Percentiles rank a stretch among this genome's conserved stretches.
Conservation (phyloP, 2,797 vertebrate genomes). For the Poecilia wingei region DNA sequence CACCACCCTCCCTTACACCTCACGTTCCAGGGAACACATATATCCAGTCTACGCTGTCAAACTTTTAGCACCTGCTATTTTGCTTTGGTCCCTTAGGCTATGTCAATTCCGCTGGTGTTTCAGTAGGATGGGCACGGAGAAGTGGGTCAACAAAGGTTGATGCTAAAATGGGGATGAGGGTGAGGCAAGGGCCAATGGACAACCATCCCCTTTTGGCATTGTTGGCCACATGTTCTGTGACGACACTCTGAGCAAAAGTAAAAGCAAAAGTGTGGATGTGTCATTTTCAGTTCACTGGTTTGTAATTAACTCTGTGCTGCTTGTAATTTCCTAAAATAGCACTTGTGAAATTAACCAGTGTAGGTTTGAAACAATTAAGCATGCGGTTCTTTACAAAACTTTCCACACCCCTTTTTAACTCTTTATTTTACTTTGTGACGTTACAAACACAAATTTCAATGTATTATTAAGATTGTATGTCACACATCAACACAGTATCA, state of each 20-base stretch:
- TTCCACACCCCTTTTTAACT: neutral
- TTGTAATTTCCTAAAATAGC: neutral
- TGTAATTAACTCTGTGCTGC: slow-evolving; percentile 15
- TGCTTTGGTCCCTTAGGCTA: slow-evolving; percentile 58
- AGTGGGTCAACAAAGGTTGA: slow-evolving; percentile 81
- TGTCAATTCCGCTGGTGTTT: slow-evolving; percentile 70
- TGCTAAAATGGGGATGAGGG: slow-evolving; percentile 69
- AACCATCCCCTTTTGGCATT: slow-evolving; percentile 34
- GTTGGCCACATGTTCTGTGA: slow-evolving; percentile 36
- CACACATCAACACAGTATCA: neutral
- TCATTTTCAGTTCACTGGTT: slow-evolving; percentile 53
- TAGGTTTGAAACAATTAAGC: neutral
- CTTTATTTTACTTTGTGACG: neutral
- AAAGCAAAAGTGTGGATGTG: slow-evolving; percentile 54
- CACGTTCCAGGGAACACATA: slow-evolving; percentile 77
- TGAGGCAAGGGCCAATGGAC: slow-evolving; percentile 71
- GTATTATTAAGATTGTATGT: neutral
- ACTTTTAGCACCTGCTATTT: slow-evolving; percentile 85
- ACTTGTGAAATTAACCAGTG: neutral
- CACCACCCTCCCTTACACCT: slow-evolving; percentile 75
- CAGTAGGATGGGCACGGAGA: slow-evolving; percentile 62
- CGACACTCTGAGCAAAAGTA: slow-evolving; percentile 44
- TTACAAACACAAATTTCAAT: neutral
- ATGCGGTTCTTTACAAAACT: neutral
- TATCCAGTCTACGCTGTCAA: slow-evolving; percentile 77